These are phyloP conservation scores for Botia almorhae DNA, from an alignment of 2,797 vertebrate genomes.

Conservation along the genomic window DNA sequence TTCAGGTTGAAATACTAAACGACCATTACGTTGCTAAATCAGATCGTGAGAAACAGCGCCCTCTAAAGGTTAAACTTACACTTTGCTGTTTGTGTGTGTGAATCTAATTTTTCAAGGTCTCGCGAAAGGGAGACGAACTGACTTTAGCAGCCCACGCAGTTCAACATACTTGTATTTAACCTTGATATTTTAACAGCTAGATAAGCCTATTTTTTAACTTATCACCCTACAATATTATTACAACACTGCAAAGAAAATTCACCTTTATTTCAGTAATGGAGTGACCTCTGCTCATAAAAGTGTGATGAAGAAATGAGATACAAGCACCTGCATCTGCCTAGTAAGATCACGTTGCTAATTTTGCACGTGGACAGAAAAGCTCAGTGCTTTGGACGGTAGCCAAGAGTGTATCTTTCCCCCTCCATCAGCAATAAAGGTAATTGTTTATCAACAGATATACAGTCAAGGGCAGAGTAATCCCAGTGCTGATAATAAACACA, in stretches of 20 bases:
- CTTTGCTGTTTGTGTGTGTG: neutral
- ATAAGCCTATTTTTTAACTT: neutral
- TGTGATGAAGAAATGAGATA: conserved; percentile 19
- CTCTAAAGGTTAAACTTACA: neutral
- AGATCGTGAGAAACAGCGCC: neutral
- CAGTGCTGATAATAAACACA: neutral
- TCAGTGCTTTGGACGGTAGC: conserved; percentile 16
- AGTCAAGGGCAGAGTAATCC: conserved; percentile 43
- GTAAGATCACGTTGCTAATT: conserved; percentile 36
- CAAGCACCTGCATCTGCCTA: conserved; percentile 22
- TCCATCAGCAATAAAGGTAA: conserved; percentile 43
- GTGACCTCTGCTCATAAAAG: conserved; percentile 8
- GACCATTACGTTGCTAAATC: neutral
- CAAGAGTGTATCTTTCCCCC: conserved; percentile 37
- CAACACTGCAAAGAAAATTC: neutral
- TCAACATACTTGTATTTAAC: conserved; percentile 9
- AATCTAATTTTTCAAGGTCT: conserved; percentile 13
- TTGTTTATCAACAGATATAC: conserved; percentile 43
- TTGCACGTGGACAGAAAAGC: conserved; percentile 31
- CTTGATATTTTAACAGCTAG: conserved; percentile 26
- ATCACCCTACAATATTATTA: neutral
- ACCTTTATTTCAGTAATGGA: neutral
- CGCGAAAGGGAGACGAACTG: neutral
- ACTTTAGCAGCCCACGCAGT: neutral
- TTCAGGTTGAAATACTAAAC: neutral